These are phyloP conservation scores for Saccopteryx bilineata DNA, from an alignment of 2,113 vertebrate species.

Conservation along the genomic window DNA sequence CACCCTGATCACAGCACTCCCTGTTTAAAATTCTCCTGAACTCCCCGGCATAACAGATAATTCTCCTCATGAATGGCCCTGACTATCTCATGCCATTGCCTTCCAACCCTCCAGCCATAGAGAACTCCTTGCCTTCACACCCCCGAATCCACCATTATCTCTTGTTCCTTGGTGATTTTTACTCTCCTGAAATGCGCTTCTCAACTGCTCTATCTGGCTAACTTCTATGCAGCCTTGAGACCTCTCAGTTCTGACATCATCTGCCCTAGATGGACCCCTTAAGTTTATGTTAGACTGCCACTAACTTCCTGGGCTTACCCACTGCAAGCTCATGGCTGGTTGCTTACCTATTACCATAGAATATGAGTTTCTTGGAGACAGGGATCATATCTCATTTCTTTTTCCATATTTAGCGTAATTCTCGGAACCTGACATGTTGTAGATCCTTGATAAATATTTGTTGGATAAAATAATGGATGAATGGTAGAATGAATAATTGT, in stretches of 20 bases:
- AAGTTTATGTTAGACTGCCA: background rate
- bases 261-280: background rate
- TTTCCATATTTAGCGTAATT: background rate
- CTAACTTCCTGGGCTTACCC: background rate
- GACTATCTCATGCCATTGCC: background rate
- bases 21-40: background rate
- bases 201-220: background rate
- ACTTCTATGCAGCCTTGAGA: background rate
- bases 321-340: background rate
- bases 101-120: background rate
- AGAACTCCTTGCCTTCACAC: background rate
- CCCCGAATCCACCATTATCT: background rate
- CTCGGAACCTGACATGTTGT: background rate
- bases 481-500: background rate
- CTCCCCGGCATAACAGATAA: background rate
- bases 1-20: background rate
- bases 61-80: background rate
- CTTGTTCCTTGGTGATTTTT: background rate
- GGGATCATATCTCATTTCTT: background rate
- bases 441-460: background rate
- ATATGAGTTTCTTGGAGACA: background rate
- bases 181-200: background rate
- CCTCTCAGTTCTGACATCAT: background rate
- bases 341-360: background rate
- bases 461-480: conserved; percentile 11